Evolutionary conservation across 2,888 invertebrate genomes (phyloP).

Genomic region (Tupiocoris notatus): DNA sequence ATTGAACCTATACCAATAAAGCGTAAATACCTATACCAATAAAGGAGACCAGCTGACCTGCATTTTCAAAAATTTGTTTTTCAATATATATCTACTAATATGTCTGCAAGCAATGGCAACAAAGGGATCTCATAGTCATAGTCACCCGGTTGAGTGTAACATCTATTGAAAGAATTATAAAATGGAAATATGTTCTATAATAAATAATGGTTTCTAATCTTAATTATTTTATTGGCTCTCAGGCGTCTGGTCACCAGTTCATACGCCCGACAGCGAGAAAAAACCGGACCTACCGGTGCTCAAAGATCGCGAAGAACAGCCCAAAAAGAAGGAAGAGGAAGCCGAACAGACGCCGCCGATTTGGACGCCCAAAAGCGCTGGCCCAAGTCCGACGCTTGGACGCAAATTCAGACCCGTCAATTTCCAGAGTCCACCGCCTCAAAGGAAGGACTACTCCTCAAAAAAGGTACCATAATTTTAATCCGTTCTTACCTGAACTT

Average conservation of each 20-base stretch:
- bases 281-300: slow-evolving; percentile 53
- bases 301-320: slow-evolving; percentile 39
- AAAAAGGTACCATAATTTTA: neutral
- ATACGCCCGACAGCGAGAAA: slow-evolving; percentile 59
- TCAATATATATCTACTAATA: too few relatives aligned
- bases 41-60: too few relatives aligned
- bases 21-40: too few relatives aligned
- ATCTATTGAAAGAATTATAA: too few relatives aligned
- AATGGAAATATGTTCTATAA: too few relatives aligned
- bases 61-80: too few relatives aligned
- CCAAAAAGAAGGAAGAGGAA: slow-evolving; percentile 45
- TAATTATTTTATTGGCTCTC: slow-evolving; percentile 37
- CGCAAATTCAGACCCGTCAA: slow-evolving; percentile 79
- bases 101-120: neutral
- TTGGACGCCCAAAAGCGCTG: slow-evolving; percentile 74
- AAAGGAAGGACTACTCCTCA: slow-evolving; percentile 56
- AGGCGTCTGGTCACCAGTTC: slow-evolving; percentile 65
- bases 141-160: too few relatives aligned
- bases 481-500: too few relatives aligned
- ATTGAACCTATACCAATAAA: too few relatives aligned
- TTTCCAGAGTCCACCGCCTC: slow-evolving; percentile 67
- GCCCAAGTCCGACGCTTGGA: slow-evolving; percentile 69
- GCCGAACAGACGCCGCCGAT: slow-evolving; percentile 65
- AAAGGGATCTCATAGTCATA: neutral
- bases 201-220: too few relatives aligned